Percentiles rank a stretch among this genome's conserved stretches.
These are phyloP conservation scores for Agonopterix subpropinquella DNA, from an alignment of 2,888 invertebrate genomes.

Conservation along the genomic window DNA sequence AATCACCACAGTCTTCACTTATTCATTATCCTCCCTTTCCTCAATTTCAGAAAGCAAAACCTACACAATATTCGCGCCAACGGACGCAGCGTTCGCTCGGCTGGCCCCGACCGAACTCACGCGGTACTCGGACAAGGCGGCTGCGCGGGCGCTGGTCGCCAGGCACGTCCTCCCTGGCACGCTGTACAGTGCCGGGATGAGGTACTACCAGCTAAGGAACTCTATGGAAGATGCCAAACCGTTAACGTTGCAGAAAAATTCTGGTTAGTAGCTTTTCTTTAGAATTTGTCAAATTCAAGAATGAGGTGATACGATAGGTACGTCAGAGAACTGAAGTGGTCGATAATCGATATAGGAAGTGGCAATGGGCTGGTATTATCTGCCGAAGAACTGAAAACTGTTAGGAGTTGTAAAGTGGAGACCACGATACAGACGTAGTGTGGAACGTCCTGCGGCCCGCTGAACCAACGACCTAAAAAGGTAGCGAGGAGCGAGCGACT, in stretches of 20 bases:
- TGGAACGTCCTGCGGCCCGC: too few species aligned
- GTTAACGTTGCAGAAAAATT: slow-evolving; percentile 86
- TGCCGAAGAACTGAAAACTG: too few species aligned
- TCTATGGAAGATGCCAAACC: slow-evolving; percentile 85
- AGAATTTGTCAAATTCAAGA: too few species aligned
- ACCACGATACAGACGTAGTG: too few species aligned
- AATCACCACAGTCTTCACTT: too few species aligned
- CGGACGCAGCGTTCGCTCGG: slow-evolving; percentile 86
- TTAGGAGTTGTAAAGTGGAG: too few species aligned
- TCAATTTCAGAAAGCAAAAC: slow-evolving; percentile 82
- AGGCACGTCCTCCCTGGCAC: slow-evolving; percentile 86
- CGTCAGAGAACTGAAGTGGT: too few species aligned
- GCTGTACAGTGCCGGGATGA: slow-evolving; percentile 89
- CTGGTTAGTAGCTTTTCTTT: slow-evolving; percentile 63
- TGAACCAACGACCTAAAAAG: too few species aligned
- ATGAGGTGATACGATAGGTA: too few species aligned
- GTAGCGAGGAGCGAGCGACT: too few species aligned
- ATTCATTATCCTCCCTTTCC: neutral
- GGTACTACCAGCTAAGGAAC: slow-evolving; percentile 90
- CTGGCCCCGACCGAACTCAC: slow-evolving; percentile 77
- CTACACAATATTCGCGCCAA: slow-evolving; percentile 90
- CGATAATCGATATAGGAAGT: too few species aligned
- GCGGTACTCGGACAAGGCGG: slow-evolving; percentile 76
- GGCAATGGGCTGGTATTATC: too few species aligned
- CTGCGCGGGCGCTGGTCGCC: slow-evolving; percentile 83